Percentiles rank a stretch among this genome's conserved stretches.
These are phyloP conservation scores for Sitobion miscanthi DNA, from an alignment of 1,140 invertebrate species.

Conservation along the genomic window DNA sequence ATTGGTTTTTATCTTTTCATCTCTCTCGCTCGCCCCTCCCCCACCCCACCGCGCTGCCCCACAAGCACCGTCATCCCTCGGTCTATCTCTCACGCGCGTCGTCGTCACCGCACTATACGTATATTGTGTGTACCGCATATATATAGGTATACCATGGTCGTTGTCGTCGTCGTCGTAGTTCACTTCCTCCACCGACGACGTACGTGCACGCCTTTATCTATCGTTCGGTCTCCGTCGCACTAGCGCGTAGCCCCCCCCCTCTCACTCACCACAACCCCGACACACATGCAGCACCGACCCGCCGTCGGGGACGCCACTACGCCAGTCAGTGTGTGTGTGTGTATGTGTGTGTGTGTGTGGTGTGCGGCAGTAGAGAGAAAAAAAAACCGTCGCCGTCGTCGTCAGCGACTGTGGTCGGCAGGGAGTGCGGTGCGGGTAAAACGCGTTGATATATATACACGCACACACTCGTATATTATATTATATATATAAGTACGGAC, in stretches of 20 bases:
- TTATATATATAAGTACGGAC: not conserved
- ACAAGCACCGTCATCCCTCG: not conserved
- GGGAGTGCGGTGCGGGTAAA: not conserved
- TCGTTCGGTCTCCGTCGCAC: not conserved
- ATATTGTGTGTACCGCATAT: not conserved
- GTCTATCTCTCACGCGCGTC: not conserved
- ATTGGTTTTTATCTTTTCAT: slow-evolving; percentile 34
- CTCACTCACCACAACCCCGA: no score
- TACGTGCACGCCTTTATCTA: not conserved
- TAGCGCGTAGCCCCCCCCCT: not conserved
- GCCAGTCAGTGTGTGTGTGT: not conserved
- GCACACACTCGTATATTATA: not conserved
- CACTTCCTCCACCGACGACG: not conserved
- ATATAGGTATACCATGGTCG: not conserved
- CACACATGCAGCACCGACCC: not conserved
- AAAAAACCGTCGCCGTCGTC: slow-evolving; percentile 28
- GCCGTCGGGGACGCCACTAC: not conserved
- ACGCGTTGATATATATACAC: not conserved
- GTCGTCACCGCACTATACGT: not conserved
- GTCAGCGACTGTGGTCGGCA: not conserved
- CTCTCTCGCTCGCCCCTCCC: no score
- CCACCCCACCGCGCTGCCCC: not conserved
- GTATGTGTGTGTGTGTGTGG: not conserved
- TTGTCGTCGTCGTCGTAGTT: not conserved
- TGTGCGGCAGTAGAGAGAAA: not conserved